A percentile compares a stretch with the other conserved stretches of the same genome.
These are phyloP conservation scores for Porites lobata DNA, from an alignment of 92 coral and sea anemone species.

Conservation along the genomic window DNA sequence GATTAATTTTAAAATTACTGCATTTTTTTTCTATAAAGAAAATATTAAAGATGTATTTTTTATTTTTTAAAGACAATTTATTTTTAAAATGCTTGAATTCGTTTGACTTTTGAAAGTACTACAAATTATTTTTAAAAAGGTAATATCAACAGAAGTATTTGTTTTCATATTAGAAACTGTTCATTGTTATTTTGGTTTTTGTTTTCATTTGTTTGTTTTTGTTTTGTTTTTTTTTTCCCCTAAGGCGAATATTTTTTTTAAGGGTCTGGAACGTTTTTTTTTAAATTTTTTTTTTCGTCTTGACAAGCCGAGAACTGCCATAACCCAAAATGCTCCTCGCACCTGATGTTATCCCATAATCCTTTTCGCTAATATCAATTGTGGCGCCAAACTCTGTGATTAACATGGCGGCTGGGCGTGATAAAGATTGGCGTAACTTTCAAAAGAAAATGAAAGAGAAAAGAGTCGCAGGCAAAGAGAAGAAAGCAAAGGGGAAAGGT, in stretches of 20 bases:
- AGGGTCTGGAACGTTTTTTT: no score
- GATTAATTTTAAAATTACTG: constrained; percentile 24
- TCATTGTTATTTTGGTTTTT: background rate
- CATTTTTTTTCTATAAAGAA: background rate
- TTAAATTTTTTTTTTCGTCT: background rate
- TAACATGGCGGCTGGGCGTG: constrained; percentile 19
- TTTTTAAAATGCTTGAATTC: constrained; percentile 3
- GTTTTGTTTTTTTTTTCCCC: no score
- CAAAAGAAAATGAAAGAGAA: constrained; percentile 22
- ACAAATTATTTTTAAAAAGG: background rate
- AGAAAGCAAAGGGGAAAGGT: constrained; percentile 31
- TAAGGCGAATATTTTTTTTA: no score
- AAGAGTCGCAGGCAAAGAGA: constrained; percentile 14
- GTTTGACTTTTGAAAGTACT: constrained; percentile 18
- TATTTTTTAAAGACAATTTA: constrained; percentile 8
- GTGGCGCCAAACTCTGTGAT: constrained; percentile 22
- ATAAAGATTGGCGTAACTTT: constrained; percentile 21
- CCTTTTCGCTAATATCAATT: constrained; percentile 1
- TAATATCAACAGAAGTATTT: background rate
- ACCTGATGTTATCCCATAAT: constrained; percentile 21
- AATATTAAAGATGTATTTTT: background rate
- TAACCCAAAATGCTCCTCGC: constrained; percentile 39
- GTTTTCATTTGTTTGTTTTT: no score
- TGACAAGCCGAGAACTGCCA: constrained; percentile 23
- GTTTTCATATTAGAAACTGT: constrained; percentile 1